A percentile compares a stretch with the other conserved stretches of the same genome.
Conservation (phyloP, 2,113 vertebrate species). For the Isichthys henryi region DNA sequence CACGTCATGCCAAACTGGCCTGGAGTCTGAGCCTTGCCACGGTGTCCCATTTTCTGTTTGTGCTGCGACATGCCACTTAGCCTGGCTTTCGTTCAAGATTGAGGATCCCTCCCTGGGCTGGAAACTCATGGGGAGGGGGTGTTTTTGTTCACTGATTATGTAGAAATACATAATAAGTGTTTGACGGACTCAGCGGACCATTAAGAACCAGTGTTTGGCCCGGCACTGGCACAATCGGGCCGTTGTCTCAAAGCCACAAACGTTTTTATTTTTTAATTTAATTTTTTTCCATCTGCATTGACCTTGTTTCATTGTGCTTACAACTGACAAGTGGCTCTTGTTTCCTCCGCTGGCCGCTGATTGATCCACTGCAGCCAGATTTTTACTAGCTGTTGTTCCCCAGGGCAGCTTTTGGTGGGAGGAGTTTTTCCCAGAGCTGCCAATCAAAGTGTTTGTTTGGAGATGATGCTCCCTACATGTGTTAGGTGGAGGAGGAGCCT, state of each 20-base stretch:
- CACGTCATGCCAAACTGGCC: neutral
- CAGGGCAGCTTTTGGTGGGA: neutral
- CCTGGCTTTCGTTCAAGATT: neutral
- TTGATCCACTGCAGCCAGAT: neutral
- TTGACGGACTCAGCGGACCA: neutral
- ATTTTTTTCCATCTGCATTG: neutral
- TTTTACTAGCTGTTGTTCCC: neutral
- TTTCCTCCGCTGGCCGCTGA: neutral
- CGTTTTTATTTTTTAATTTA: neutral
- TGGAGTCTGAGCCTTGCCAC: neutral
- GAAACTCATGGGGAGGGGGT: neutral
- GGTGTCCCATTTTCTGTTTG: neutral
- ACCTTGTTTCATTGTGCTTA: constrained; percentile 14
- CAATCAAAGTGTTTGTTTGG: neutral
- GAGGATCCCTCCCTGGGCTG: neutral
- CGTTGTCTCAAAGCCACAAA: neutral
- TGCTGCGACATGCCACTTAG: neutral
- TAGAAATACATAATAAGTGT: neutral
- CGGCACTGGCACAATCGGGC: neutral
- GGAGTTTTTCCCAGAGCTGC: neutral
- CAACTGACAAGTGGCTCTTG: neutral
- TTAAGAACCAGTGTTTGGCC: neutral
- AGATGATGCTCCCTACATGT: neutral
- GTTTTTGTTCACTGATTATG: neutral
- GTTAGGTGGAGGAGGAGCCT: neutral